Evolutionary conservation across 35 echinoderm and acorn worm species (phyloP).

Genomic region (Amphiura filiformis): DNA sequence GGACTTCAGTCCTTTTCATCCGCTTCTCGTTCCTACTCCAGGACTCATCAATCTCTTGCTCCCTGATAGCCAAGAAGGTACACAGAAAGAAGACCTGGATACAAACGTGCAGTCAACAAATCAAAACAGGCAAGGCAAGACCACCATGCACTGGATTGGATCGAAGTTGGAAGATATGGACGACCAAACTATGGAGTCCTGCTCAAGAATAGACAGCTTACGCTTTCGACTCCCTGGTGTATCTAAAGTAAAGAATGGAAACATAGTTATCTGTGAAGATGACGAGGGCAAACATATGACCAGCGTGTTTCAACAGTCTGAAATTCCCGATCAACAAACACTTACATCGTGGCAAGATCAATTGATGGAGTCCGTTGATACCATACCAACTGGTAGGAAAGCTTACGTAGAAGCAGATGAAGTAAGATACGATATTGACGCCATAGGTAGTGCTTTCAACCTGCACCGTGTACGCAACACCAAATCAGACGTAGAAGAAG

Average conservation of each 20-base stretch:
- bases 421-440: background rate
- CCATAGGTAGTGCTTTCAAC: background rate
- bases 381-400: background rate
- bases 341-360: background rate
- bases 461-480: background rate
- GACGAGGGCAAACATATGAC: background rate
- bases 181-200: background rate
- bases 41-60: background rate
- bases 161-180: background rate
- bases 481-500: background rate
- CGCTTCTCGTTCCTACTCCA: background rate
- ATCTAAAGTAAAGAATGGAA: background rate
- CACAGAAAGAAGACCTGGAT: too few species aligned
- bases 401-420: background rate
- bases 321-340: background rate
- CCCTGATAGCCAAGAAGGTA: background rate
- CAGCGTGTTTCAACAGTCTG: background rate
- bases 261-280: background rate
- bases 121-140: background rate
- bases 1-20: background rate
- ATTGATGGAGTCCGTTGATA: background rate
- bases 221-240: background rate
- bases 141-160: background rate
- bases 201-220: background rate
- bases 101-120: too few species aligned